These are phyloP conservation scores for Mohoua ochrocephala DNA, from an alignment of 2,113 vertebrate species.

Conservation along the genomic window DNA sequence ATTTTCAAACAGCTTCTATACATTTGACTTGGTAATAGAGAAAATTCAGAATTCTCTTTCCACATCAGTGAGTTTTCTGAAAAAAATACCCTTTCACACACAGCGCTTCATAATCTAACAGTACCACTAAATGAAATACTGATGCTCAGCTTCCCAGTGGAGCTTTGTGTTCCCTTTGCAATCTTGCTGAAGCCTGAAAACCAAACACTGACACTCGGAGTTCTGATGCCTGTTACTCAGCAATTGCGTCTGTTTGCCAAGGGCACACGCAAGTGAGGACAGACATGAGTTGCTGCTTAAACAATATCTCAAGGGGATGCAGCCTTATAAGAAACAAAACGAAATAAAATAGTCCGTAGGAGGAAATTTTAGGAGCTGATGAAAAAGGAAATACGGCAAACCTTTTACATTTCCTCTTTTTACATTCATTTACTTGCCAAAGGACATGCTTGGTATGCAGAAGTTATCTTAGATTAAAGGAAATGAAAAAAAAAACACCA, in stretches of 20 bases:
- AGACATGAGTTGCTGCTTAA: not conserved
- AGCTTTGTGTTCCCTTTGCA: slow-evolving; percentile 21
- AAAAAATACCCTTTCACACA: not conserved
- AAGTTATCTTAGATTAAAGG: not conserved
- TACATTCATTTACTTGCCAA: not conserved
- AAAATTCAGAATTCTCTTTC: not conserved
- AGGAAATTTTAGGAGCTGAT: not conserved
- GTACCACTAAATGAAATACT: slow-evolving; percentile 4
- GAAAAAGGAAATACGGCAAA: not conserved
- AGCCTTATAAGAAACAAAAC: not conserved
- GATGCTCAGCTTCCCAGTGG: slow-evolving; percentile 22
- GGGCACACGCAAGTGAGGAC: not conserved
- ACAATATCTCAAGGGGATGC: not conserved
- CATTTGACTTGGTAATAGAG: not conserved
- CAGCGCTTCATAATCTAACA: slow-evolving; percentile 2
- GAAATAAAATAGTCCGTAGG: not conserved
- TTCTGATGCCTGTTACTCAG: slow-evolving; percentile 7
- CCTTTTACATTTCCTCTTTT: not conserved
- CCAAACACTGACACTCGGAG: slow-evolving; percentile 29
- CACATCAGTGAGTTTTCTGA: not conserved
- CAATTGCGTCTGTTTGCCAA: not conserved
- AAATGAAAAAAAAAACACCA: not conserved
- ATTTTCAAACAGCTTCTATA: not conserved
- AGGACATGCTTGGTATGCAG: not conserved
- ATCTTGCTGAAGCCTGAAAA: slow-evolving; percentile 25